A percentile compares a stretch with the other conserved stretches of the same genome.
phyloP scores from a whole-genome alignment of 2,888 invertebrate species.

The Gari tellinella region DNA sequence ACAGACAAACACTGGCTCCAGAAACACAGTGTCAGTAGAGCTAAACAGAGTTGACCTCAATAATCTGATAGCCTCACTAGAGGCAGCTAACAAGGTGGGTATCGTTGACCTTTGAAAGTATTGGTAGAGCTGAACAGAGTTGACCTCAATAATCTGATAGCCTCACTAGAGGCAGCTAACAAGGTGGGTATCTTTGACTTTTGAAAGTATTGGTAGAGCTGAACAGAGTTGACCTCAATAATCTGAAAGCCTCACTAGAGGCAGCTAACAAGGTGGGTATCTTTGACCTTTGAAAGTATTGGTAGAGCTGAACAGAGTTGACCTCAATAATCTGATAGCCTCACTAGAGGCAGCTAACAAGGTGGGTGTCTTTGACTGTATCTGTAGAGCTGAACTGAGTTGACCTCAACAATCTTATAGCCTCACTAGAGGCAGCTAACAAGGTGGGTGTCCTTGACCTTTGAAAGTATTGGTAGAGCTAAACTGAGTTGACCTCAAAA shows the following conservation, averaged over 20 bases:
- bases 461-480: too few relatives aligned
- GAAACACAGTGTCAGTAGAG: conserved; percentile 75
- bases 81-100: conserved; percentile 78
- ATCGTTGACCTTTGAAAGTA: too few relatives aligned
- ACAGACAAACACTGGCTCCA: conserved; percentile 44
- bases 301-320: too few relatives aligned
- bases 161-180: conserved; percentile 78
- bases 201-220: conserved; percentile 74
- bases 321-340: too few relatives aligned
- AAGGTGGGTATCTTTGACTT: conserved; percentile 61
- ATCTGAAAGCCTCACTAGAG: conserved; percentile 77
- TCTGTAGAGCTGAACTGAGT: conserved; percentile 77
- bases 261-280: conserved; percentile 80
- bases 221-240: conserved; percentile 74
- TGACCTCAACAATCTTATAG: conserved; percentile 76
- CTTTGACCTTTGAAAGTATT: too few relatives aligned
- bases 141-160: conserved; percentile 76
- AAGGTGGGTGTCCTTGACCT: too few relatives aligned
- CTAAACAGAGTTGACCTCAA: conserved; percentile 76
- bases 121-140: conserved; percentile 77
- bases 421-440: conserved; percentile 78
- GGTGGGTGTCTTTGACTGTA: too few relatives aligned
- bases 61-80: conserved; percentile 76
- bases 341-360: too few relatives aligned
- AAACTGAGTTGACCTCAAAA: too few relatives aligned